Evolutionary conservation across 2,888 invertebrate genomes (phyloP).

Genomic region (Dioctria linearis): DNA sequence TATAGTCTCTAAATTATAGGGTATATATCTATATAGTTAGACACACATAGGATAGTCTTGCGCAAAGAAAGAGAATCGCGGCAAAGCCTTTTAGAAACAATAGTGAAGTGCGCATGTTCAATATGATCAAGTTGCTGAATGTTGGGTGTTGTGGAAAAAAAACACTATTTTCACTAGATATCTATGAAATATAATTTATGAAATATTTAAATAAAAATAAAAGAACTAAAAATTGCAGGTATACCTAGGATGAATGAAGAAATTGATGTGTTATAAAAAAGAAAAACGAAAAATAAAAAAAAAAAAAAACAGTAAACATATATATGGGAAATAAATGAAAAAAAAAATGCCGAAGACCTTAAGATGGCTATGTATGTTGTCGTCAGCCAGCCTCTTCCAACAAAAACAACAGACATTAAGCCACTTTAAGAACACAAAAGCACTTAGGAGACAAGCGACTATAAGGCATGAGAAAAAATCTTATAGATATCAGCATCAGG

Average conservation of each 20-base stretch:
- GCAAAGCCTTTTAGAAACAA: not conserved
- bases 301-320: no score
- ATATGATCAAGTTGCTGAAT: not conserved
- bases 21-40: no score
- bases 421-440: conserved; percentile 32
- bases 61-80: not conserved
- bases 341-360: not conserved
- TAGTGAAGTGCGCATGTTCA: not conserved
- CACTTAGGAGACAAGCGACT: conserved; percentile 23
- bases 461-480: conserved; percentile 16
- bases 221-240: no score
- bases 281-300: not conserved
- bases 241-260: not conserved
- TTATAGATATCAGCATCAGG: not conserved
- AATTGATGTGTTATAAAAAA: not conserved
- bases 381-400: not conserved
- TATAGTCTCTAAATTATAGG: no score
- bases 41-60: no score
- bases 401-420: conserved; percentile 13
- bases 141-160: not conserved
- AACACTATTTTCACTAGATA: not conserved
- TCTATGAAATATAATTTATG: not conserved
- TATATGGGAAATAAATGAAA: not conserved
- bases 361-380: not conserved
- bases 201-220: no score